These are phyloP conservation scores for Caiman crocodilus DNA, from an alignment of 2,797 vertebrate species.

Conservation along the genomic window DNA sequence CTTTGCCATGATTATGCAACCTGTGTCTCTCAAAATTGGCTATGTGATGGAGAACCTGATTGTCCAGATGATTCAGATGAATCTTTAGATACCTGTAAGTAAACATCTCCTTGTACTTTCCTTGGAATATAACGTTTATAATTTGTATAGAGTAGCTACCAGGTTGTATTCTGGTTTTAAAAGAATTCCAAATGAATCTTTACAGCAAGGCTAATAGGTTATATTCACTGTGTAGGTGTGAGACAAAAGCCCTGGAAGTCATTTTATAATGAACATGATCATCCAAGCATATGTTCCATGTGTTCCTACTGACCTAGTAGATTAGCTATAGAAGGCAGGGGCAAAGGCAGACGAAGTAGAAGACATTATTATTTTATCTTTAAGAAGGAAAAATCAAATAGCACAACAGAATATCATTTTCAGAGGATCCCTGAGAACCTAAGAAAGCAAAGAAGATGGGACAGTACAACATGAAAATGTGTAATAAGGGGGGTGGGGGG, in stretches of 20 bases:
- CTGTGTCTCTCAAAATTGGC: slow-evolving; percentile 92
- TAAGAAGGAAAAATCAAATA: background rate
- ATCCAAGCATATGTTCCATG: background rate
- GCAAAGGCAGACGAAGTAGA: background rate
- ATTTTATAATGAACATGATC: background rate
- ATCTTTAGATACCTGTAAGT: slow-evolving; percentile 89
- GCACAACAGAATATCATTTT: slow-evolving; percentile 21
- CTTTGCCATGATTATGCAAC: slow-evolving; percentile 88
- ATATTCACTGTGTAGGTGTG: background rate
- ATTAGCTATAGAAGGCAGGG: slow-evolving; percentile 29
- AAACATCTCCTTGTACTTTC: slow-evolving; percentile 43
- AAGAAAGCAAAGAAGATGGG: slow-evolving; percentile 35
- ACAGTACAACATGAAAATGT: slow-evolving; percentile 11
- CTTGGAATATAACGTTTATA: background rate
- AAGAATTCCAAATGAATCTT: background rate
- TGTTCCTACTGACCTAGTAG: background rate
- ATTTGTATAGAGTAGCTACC: accelerated
- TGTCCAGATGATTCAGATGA: slow-evolving; percentile 94
- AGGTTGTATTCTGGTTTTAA: accelerated
- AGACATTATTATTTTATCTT: background rate
- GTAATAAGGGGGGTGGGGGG: background rate
- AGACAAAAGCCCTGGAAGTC: slow-evolving; percentile 6
- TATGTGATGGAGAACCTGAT: slow-evolving; percentile 94
- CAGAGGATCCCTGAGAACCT: slow-evolving; percentile 51
- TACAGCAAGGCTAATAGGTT: background rate